These are phyloP conservation scores for Phenganax stokvisi DNA, from an alignment of 92 coral and sea anemone genomes.

Conservation along the genomic window DNA sequence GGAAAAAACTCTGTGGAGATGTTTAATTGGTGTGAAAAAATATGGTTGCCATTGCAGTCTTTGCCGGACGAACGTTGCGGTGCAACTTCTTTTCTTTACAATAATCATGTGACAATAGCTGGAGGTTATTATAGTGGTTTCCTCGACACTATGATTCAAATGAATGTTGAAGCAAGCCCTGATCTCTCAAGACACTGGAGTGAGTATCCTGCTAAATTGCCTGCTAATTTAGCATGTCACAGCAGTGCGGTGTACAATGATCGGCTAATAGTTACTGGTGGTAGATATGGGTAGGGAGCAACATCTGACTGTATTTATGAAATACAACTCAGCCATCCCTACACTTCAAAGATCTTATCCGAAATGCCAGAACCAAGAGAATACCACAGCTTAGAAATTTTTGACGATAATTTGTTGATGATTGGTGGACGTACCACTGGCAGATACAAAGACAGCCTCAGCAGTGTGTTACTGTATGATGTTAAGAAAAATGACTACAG, in stretches of 20 bases:
- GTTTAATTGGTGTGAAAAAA: background rate
- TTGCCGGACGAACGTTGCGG: background rate
- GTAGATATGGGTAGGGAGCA: background rate
- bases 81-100: background rate
- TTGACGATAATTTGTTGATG: background rate
- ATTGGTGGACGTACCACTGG: conserved; percentile 4
- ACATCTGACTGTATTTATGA: background rate
- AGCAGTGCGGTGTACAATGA: background rate
- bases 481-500: background rate
- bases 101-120: background rate
- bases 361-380: conserved; percentile 7
- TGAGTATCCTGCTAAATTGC: background rate
- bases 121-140: background rate
- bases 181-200: background rate
- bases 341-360: background rate
- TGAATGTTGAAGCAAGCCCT: background rate
- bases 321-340: background rate
- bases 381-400: background rate
- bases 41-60: background rate
- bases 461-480: background rate
- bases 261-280: background rate
- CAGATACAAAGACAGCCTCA: background rate
- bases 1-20: background rate
- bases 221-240: background rate
- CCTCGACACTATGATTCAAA: background rate